These are phyloP conservation scores for Chloropsis cyanopogon DNA, from an alignment of 2,113 vertebrate genomes.

Conservation along the genomic window DNA sequence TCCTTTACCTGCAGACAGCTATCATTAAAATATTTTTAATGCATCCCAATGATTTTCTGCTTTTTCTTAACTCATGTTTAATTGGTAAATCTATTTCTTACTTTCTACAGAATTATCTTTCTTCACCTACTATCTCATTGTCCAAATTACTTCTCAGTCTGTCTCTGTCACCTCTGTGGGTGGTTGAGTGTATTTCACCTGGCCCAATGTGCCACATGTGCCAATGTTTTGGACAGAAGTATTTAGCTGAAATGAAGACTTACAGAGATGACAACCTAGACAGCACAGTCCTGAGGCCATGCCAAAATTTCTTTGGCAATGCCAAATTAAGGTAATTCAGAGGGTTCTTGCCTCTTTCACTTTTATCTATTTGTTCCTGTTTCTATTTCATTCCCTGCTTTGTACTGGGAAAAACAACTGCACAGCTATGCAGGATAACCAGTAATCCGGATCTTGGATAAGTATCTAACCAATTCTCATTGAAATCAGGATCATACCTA, in stretches of 20 bases:
- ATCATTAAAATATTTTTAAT: neutral
- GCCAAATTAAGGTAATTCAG: neutral
- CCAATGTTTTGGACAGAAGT: neutral
- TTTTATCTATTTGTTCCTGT: neutral
- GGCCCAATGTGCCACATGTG: accelerated
- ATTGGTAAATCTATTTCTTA: neutral
- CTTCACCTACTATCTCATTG: neutral
- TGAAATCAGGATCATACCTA: neutral
- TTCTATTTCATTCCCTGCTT: neutral
- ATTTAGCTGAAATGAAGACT: neutral
- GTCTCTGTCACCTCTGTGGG: neutral
- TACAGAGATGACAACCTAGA: neutral
- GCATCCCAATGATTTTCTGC: neutral
- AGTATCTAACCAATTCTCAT: neutral
- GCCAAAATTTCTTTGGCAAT: neutral
- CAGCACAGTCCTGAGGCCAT: neutral
- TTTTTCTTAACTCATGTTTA: neutral
- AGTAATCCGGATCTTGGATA: neutral
- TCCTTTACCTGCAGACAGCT: neutral
- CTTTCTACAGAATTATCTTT: neutral
- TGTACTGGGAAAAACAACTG: neutral
- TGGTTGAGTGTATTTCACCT: neutral
- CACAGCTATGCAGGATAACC: neutral
- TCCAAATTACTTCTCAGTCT: neutral
- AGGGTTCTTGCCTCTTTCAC: neutral